Evolutionary conservation across 2,113 vertebrate genomes (phyloP).

Genomic region (Scatophagus argus): DNA sequence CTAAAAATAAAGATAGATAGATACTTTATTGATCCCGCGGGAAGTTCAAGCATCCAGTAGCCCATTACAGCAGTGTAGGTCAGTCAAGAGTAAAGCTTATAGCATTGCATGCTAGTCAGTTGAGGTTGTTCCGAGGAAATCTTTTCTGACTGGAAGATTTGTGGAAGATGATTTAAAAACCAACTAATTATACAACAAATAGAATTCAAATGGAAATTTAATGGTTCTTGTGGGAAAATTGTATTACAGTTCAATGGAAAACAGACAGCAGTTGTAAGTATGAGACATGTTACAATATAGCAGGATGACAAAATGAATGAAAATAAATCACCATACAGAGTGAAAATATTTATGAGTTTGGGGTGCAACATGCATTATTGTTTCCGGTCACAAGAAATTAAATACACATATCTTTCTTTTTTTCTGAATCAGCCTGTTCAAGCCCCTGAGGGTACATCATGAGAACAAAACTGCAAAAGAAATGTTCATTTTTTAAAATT

Average conservation of each 20-base stretch:
- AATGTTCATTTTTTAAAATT: background rate
- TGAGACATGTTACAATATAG: background rate
- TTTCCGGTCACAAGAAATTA: background rate
- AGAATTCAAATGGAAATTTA: conserved; percentile 1
- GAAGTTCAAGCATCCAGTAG: no score
- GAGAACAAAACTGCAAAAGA: conserved; percentile 1
- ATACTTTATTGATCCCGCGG: no score
- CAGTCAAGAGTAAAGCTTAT: no score
- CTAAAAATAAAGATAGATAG: no score
- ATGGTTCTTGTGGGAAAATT: background rate
- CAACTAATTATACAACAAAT: no score
- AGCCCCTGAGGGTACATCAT: background rate
- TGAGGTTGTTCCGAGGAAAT: background rate
- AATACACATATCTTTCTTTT: background rate
- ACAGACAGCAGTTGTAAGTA: background rate
- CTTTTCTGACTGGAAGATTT: no score
- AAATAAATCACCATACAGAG: background rate
- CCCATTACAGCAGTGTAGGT: no score
- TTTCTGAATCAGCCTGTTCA: background rate
- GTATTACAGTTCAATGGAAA: background rate
- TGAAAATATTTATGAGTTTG: background rate
- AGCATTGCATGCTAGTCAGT: background rate
- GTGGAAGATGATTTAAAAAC: no score
- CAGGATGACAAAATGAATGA: background rate
- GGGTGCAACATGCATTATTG: background rate